These are phyloP conservation scores for Halichoerus grypus DNA, from an alignment of 2,113 vertebrate species.

Conservation along the genomic window DNA sequence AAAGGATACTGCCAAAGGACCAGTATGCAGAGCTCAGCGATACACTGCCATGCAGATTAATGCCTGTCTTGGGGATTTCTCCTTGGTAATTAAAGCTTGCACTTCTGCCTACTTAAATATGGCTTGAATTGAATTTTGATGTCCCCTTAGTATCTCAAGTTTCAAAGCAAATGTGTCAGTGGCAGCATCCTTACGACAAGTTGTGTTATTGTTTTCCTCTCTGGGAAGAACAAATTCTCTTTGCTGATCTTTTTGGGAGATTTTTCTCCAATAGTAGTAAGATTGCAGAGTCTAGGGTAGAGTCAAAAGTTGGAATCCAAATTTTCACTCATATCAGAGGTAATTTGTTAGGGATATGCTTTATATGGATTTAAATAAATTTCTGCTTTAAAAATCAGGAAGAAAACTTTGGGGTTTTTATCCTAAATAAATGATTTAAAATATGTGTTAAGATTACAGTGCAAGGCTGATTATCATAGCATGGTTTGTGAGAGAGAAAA, in stretches of 20 bases:
- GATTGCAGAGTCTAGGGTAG: neutral
- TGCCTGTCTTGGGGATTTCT: conserved; percentile 77
- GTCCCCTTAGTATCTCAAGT: conserved; percentile 56
- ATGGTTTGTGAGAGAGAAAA: conserved; percentile 25
- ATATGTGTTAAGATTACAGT: neutral
- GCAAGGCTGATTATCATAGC: neutral
- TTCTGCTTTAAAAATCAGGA: neutral
- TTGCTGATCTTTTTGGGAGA: neutral
- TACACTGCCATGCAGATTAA: conserved; percentile 61
- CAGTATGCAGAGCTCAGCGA: conserved; percentile 71
- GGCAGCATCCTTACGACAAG: neutral
- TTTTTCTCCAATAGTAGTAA: neutral
- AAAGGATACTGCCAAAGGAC: conserved; percentile 75
- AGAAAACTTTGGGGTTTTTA: neutral
- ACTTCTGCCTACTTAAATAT: conserved; percentile 79
- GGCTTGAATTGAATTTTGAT: conserved; percentile 82
- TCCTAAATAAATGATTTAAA: conserved; percentile 24
- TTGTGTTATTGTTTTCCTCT: neutral
- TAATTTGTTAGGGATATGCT: neutral
- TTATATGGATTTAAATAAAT: neutral
- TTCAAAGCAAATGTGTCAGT: conserved; percentile 59
- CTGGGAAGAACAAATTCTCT: neutral
- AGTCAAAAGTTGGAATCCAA: neutral
- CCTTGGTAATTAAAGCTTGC: conserved; percentile 83
- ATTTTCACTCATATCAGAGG: neutral